Base-by-base conservation (phyloP, 2,113 vertebrate species). In the Dicaeum eximium region DNA sequence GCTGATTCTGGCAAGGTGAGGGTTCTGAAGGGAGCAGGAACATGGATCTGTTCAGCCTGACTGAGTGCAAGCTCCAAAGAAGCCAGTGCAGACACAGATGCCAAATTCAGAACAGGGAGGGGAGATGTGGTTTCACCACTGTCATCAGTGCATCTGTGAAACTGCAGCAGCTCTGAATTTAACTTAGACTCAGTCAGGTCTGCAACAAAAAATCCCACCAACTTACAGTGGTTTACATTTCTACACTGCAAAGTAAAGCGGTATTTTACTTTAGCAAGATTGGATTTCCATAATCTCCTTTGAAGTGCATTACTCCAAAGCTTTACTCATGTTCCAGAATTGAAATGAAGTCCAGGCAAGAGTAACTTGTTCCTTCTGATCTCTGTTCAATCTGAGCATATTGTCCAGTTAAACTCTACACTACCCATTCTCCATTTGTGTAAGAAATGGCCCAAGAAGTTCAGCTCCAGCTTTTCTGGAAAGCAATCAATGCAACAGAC, bases 401-500 rank as follows among this genome's bases (percentile, higher is more conserved):
- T 7, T 25, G 30, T 66, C 54, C 79, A 88, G 45, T 54, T 83
- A 21, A 93, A 82, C n/a, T n/a, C 54, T 1, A 9, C 38, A 60
- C 7, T 14, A 11, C 13, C 22, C 19, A 8, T 31, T 71, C 73
- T 87, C 62, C 62, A 80, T 44, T 80, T 62, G 10, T 47, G 24
- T 62, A 88, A 57, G 54, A 57, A 90, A 87, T 5, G 23, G 13
- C 24, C 13, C 33, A 56, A 48, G 33, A 86, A 47, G 47, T 38
- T 89, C 58, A 80, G 54, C 35, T 95, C 61, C 87, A 92, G 45
- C 33, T 90, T 90, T 85, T 90, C 79, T 91, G 42, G 54, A 92
- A 80, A 74, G 56, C 64, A 93, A 66, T 31, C 64, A 80, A 35
- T 56, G 23, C 84, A 93, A 78, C 38, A 90, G 33, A 73, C 15